phyloP scores from a whole-genome alignment of 2,888 invertebrate species.

The Pecten maximus region DNA sequence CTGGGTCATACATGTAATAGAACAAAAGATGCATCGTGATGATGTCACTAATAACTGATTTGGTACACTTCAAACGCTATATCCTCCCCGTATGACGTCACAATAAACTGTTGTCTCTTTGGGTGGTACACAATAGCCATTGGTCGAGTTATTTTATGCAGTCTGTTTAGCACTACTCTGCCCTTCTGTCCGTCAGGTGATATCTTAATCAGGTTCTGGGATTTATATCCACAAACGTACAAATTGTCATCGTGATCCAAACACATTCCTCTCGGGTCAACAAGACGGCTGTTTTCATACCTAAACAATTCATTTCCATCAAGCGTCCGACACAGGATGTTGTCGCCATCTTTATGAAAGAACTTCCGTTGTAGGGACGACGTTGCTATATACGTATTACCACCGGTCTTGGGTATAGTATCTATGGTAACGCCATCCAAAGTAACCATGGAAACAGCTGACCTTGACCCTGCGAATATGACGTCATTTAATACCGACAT shows the following conservation, averaged over 20 bases:
- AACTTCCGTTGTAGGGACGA: background rate
- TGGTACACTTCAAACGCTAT: slow-evolving; percentile 2
- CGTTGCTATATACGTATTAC: background rate
- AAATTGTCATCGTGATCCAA: background rate
- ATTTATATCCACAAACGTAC: background rate
- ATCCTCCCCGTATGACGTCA: slow-evolving; percentile 21
- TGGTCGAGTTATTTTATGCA: background rate
- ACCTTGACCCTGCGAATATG: background rate
- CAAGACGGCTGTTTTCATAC: background rate
- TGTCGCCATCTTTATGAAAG: slow-evolving; percentile 17
- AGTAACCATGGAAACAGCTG: background rate
- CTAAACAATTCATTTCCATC: background rate
- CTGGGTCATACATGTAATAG: too few species aligned
- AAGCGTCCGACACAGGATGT: slow-evolving; percentile 1
- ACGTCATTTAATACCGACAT: background rate
- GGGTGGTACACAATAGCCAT: slow-evolving; percentile 4
- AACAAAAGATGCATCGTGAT: background rate
- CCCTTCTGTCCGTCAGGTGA: background rate
- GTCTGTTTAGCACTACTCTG: background rate
- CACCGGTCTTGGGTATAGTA: background rate
- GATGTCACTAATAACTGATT: background rate
- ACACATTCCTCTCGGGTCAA: background rate
- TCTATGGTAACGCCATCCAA: background rate
- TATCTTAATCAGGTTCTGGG: background rate
- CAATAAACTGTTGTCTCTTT: background rate